Evolutionary conservation across 2,888 invertebrate genomes (phyloP).

Genomic region (Ophion costatus): DNA sequence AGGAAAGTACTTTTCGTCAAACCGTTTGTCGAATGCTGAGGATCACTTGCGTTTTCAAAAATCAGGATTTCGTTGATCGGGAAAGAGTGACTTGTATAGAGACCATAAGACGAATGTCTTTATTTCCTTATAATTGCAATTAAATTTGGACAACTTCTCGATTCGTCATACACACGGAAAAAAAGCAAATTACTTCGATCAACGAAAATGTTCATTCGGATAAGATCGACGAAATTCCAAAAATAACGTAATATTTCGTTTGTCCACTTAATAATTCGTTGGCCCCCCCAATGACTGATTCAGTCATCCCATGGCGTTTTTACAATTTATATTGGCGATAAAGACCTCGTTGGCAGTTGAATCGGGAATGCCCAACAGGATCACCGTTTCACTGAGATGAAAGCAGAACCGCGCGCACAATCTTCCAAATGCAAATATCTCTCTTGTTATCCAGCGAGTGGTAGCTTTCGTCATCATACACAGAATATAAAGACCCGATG

Average conservation of each 20-base stretch:
- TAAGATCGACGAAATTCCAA: too few relatives aligned
- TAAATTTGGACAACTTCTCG: not conserved
- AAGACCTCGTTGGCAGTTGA: slow-evolving; percentile 58
- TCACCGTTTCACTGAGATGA: slow-evolving; percentile 41
- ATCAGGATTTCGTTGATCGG: too few relatives aligned
- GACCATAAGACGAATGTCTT: too few relatives aligned
- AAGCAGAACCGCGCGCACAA: slow-evolving; percentile 45
- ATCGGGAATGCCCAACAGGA: slow-evolving; percentile 55
- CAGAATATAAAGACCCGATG: slow-evolving; percentile 55
- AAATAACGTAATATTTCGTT: too few relatives aligned
- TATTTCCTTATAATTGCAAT: too few relatives aligned
- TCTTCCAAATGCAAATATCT: not conserved
- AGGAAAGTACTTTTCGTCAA: not conserved
- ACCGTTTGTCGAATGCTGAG: too few relatives aligned
- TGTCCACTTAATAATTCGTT: too few relatives aligned
- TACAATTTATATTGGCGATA: not conserved
- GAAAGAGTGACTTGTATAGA: too few relatives aligned
- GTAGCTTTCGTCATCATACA: slow-evolving; percentile 31
- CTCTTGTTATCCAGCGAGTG: not conserved
- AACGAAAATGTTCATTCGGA: too few relatives aligned
- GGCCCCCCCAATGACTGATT: too few relatives aligned
- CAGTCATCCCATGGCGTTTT: not conserved
- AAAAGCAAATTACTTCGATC: not conserved
- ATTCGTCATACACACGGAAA: too few relatives aligned
- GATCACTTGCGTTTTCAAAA: too few relatives aligned